phyloP scores from a whole-genome alignment of 2,888 invertebrate genomes.

The Tubulanus polymorphus region DNA sequence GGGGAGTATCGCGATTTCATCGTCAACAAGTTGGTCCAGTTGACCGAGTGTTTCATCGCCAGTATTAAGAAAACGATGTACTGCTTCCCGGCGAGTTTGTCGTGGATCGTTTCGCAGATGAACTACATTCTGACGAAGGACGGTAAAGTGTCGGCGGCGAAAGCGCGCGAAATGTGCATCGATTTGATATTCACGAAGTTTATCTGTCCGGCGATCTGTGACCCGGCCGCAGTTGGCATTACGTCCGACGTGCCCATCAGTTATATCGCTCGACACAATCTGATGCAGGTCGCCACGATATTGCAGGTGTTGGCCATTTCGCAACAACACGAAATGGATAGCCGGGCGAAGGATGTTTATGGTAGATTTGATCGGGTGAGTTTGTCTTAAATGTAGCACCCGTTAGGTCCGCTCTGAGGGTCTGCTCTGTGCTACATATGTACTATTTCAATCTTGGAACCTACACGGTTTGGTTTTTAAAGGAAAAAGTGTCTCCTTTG shows the following conservation, averaged over 20 bases:
- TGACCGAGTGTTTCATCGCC: slow-evolving; percentile 76
- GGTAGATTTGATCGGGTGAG: slow-evolving; percentile 69
- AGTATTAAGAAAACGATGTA: slow-evolving; percentile 80
- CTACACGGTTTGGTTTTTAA: too few species aligned
- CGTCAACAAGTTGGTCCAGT: slow-evolving; percentile 70
- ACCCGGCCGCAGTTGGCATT: slow-evolving; percentile 92
- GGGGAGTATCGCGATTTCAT: slow-evolving; percentile 72
- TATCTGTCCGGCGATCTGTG: slow-evolving; percentile 93
- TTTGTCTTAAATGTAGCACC: too few species aligned
- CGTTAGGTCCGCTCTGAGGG: too few species aligned
- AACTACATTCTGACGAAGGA: slow-evolving; percentile 59
- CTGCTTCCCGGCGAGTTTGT: slow-evolving; percentile 80
- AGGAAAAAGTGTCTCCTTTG: too few species aligned
- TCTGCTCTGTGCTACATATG: too few species aligned
- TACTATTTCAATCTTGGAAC: too few species aligned
- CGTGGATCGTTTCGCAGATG: slow-evolving; percentile 87
- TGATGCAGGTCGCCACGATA: slow-evolving; percentile 77
- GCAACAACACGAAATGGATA: slow-evolving; percentile 75
- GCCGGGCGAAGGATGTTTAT: slow-evolving; percentile 72
- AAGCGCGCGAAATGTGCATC: slow-evolving; percentile 69
- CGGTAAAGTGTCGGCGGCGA: slow-evolving; percentile 57
- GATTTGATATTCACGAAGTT: slow-evolving; percentile 91
- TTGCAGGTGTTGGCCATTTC: slow-evolving; percentile 85
- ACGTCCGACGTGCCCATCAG: slow-evolving; percentile 84
- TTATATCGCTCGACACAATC: slow-evolving; percentile 80